Evolutionary conservation across 2,888 invertebrate species (phyloP).

Genomic region (Caenorhabditis imperialis): DNA sequence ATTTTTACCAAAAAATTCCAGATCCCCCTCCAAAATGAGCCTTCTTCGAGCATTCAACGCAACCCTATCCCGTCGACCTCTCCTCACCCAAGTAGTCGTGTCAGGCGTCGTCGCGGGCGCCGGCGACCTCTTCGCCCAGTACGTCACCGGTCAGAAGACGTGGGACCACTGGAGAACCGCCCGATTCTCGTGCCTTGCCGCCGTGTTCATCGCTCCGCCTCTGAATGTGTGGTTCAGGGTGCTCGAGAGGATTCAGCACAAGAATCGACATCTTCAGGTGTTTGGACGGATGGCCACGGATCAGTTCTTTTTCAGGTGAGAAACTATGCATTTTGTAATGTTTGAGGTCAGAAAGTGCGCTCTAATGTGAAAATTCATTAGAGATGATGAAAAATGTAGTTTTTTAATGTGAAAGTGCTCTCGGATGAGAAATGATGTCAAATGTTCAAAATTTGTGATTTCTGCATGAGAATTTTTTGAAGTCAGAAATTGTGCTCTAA

Average conservation of each 20-base stretch:
- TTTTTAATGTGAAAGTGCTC: too few species aligned
- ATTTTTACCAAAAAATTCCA: too few species aligned
- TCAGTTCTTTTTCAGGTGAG: slow-evolving; percentile 67
- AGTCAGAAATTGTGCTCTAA: too few species aligned
- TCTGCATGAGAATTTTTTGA: too few species aligned
- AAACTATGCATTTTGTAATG: too few species aligned
- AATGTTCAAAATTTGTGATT: too few species aligned
- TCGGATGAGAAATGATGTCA: too few species aligned
- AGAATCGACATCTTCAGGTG: slow-evolving; percentile 51
- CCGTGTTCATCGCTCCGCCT: slow-evolving; percentile 70
- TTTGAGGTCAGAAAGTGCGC: too few species aligned
- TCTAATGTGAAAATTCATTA: too few species aligned
- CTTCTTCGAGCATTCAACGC: slow-evolving; percentile 40
- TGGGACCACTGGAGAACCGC: slow-evolving; percentile 66
- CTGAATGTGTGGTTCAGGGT: slow-evolving; percentile 69
- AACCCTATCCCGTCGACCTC: slow-evolving; percentile 57
- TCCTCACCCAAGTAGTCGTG: slow-evolving; percentile 66
- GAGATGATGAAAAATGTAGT: too few species aligned
- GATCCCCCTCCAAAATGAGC: slow-evolving; percentile 39
- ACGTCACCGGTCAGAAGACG: slow-evolving; percentile 49
- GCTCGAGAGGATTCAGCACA: slow-evolving; percentile 62
- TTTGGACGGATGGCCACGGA: slow-evolving; percentile 34
- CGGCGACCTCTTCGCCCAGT: slow-evolving; percentile 70
- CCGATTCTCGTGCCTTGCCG: slow-evolving; percentile 70
- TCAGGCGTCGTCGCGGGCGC: slow-evolving; percentile 64